Evolutionary conservation across 2,113 vertebrate genomes (phyloP), one percentile per base, ranked within the genome.

Genomic region (Callorhinus ursinus): DNA sequence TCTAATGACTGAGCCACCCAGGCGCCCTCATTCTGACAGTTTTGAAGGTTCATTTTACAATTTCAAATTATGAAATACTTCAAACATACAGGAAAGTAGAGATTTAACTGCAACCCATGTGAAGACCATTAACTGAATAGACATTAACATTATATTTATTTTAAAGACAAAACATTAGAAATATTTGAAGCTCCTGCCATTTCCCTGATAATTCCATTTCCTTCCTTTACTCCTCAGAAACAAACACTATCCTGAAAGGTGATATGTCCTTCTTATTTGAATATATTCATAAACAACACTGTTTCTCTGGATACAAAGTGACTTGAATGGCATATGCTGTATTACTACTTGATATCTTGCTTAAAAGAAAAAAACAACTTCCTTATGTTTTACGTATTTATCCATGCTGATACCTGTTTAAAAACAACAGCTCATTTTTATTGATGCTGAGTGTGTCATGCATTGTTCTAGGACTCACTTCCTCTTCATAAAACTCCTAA

Each of bases 61-160:
- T n/a, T 61, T 93, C 72, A 86, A 90, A 96, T 86, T 82, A 92
- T 59, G 4, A 86, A 86, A 86, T 80, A 80, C 86, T 77, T 81
- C 51, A 93, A 51, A 71, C 53, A 63, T 7, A 89, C 5, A 90
- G 28, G 21, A 85, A 36, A 6, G 31, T 7, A 59, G 51, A 72
- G 19, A 93, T 51, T 83, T 83, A 94, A 67, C 6, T 46, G 65
- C 33, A 13, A 93, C 1, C 46, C 79, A 65, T 16, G 5, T 92
- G 11, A 79, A 93, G 26, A 72, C 1, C 10, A 80, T 42, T 88
- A 57, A 59, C 63, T 91, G 31, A 33, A 67, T 84, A 90, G 74
- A 88, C 10, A 74, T 77, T 39, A 67, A 83, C 26, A 11, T 55
- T 46, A 16, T 46, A 33, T 69, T 72, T 86, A 86, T 63, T 67